Conservation (phyloP, 2,797 vertebrate genomes). For the Bovichtus variegatus region DNA sequence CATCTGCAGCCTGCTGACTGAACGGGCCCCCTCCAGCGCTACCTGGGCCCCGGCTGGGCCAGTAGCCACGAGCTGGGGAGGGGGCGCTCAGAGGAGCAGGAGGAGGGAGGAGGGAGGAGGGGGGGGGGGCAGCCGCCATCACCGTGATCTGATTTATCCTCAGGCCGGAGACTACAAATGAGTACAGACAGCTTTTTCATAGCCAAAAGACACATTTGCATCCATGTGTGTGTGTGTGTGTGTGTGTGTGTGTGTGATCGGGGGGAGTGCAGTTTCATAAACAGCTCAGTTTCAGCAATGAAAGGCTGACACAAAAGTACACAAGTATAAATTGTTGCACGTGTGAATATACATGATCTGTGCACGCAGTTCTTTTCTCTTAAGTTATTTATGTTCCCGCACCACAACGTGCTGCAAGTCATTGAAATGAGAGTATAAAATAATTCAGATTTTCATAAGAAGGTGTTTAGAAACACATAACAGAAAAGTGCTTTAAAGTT, state of each 20-base stretch:
- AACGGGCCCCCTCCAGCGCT: slow-evolving; percentile 51
- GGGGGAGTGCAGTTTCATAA: slow-evolving; percentile 50
- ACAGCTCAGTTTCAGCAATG: slow-evolving; percentile 50
- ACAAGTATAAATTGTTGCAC: slow-evolving; percentile 21
- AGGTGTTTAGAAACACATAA: slow-evolving; percentile 29
- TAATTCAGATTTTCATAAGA: slow-evolving; percentile 40
- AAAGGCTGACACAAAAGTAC: slow-evolving; percentile 27
- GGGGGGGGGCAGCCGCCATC: slow-evolving; percentile 46
- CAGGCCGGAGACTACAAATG: slow-evolving; percentile 76
- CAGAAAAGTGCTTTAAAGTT: slow-evolving; percentile 11
- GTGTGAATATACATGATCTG: slow-evolving; percentile 8
- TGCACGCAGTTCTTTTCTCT: background rate
- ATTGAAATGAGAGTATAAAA: background rate
- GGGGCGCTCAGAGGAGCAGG: slow-evolving; percentile 19
- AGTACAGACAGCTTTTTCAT: slow-evolving; percentile 81
- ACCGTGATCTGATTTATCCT: slow-evolving; percentile 74
- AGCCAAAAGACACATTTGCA: slow-evolving; percentile 79
- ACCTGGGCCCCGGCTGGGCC: slow-evolving; percentile 77
- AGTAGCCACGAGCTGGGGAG: slow-evolving; percentile 58
- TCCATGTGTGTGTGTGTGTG: slow-evolving; percentile 64
- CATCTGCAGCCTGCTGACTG: slow-evolving; percentile 71
- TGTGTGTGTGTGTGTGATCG: slow-evolving; percentile 1
- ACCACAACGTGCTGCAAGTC: background rate
- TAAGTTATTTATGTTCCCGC: slow-evolving; percentile 20
- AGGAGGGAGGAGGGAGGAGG: background rate